Evolutionary conservation across 2,113 vertebrate species (phyloP).

Genomic region (Regulus satrapa): DNA sequence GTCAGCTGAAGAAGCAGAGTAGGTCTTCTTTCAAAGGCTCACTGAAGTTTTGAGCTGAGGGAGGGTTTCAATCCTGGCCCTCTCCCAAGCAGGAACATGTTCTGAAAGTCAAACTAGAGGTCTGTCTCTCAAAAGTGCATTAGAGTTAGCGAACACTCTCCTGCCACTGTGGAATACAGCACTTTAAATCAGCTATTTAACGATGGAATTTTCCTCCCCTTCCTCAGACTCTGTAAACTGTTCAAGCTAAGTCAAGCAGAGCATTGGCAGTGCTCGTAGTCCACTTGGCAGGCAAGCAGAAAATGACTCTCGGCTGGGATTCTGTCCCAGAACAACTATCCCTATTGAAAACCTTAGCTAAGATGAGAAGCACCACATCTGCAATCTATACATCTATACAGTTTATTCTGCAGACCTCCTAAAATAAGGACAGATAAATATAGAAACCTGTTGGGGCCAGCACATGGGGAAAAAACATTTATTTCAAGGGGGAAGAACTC

Average conservation of each 20-base stretch:
- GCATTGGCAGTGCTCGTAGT: constrained; percentile 1
- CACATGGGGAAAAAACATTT: background rate
- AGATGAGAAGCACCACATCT: constrained; percentile 49
- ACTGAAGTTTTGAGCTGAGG: background rate
- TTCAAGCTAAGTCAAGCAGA: constrained; percentile 48
- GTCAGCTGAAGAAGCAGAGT: background rate
- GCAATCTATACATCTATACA: constrained; percentile 4
- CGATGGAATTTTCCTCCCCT: constrained; percentile 50
- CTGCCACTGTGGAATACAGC: background rate
- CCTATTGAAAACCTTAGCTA: constrained; percentile 33
- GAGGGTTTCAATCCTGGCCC: background rate
- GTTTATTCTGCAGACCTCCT: constrained; percentile 33
- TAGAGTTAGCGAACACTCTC: background rate
- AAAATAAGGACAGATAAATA: constrained; percentile 55
- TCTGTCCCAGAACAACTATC: constrained; percentile 46
- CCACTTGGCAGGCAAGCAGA: constrained; percentile 15
- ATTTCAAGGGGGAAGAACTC: background rate
- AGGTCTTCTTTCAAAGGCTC: background rate
- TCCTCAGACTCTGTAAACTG: constrained; percentile 46
- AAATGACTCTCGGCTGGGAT: constrained; percentile 33
- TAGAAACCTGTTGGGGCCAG: background rate
- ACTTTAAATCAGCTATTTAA: constrained; percentile 37
- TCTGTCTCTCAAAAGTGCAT: background rate
- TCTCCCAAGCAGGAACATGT: background rate
- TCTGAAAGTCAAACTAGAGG: background rate